Evolutionary conservation across 2,888 invertebrate genomes (phyloP).

Genomic region (Eumerus sabulonum): DNA sequence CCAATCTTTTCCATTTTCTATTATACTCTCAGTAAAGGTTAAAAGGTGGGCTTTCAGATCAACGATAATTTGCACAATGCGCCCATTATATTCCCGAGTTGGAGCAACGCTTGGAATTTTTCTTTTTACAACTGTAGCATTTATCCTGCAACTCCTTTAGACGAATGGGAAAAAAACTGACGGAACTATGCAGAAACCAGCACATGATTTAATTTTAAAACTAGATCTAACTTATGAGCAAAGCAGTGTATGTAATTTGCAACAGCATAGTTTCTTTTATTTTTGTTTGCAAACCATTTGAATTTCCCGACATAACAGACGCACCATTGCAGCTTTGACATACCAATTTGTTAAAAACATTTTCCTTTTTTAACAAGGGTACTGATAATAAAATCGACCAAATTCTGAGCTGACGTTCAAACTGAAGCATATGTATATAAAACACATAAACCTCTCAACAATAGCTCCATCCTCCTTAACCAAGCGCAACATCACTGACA

Average conservation of each 20-base stretch:
- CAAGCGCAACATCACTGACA: slow-evolving; percentile 65
- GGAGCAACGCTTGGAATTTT: slow-evolving; percentile 56
- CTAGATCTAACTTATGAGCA: slow-evolving; percentile 69
- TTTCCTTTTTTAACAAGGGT: slow-evolving; percentile 21
- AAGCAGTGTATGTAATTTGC: slow-evolving; percentile 71
- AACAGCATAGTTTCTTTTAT: slow-evolving; percentile 65
- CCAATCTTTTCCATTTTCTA: slow-evolving; percentile 25
- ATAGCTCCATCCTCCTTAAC: slow-evolving; percentile 48
- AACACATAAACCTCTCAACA: slow-evolving; percentile 64
- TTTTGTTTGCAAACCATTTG: slow-evolving; percentile 69
- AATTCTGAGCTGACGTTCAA: slow-evolving; percentile 63
- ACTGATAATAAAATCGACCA: slow-evolving; percentile 21
- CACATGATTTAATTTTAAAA: slow-evolving; percentile 43
- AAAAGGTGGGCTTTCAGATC: too few relatives aligned
- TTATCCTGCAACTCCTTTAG: slow-evolving; percentile 63
- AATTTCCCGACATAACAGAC: slow-evolving; percentile 65
- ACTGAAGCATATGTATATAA: slow-evolving; percentile 45
- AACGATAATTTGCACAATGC: slow-evolving; percentile 58
- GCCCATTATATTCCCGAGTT: slow-evolving; percentile 64
- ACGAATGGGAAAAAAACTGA: slow-evolving; percentile 68
- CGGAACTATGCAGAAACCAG: slow-evolving; percentile 34
- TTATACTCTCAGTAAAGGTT: too few relatives aligned
- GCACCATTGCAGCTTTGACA: slow-evolving; percentile 70
- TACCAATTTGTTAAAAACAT: slow-evolving; percentile 58
- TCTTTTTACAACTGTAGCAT: slow-evolving; percentile 33